Percentiles rank a stretch among this genome's conserved stretches.
Evolutionary conservation across 2,888 invertebrate species (phyloP).

Genomic region (Acanthosepion lycidas): DNA sequence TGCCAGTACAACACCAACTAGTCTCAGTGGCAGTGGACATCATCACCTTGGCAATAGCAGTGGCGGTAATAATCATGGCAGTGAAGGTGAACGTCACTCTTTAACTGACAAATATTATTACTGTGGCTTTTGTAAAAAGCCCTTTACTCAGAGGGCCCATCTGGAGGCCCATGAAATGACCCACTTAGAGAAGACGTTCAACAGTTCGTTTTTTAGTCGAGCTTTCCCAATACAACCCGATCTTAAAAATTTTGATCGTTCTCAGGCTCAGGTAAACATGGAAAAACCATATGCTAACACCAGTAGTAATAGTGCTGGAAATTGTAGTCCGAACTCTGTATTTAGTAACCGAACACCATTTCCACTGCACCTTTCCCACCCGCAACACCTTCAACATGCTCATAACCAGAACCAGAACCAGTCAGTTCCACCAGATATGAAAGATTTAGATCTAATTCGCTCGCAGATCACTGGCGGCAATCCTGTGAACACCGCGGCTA

Average conservation of each 20-base stretch:
- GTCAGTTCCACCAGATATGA: background rate
- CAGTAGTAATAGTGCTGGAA: background rate
- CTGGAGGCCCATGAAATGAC: constrained; percentile 39
- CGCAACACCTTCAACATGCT: background rate
- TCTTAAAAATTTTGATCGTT: background rate
- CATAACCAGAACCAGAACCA: background rate
- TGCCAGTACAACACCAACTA: background rate
- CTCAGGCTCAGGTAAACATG: constrained; percentile 14
- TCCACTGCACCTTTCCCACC: background rate
- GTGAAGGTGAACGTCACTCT: constrained; percentile 24
- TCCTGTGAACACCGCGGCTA: background rate
- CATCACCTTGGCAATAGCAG: constrained; percentile 25
- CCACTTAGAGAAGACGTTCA: constrained; percentile 41
- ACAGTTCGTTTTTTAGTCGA: constrained; percentile 41
- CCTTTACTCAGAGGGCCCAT: background rate
- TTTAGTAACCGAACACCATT: background rate
- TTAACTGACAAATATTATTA: constrained; percentile 15
- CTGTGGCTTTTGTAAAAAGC: constrained; percentile 43
- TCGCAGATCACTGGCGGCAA: background rate
- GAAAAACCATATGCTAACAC: background rate
- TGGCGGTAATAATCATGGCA: background rate
- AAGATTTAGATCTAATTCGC: constrained; percentile 33
- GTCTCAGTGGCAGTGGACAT: background rate
- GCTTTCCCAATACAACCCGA: constrained; percentile 38
- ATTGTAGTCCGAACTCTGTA: constrained; percentile 23